These are phyloP conservation scores for Puma concolor DNA, from an alignment of 2,113 vertebrate species.

Conservation along the genomic window DNA sequence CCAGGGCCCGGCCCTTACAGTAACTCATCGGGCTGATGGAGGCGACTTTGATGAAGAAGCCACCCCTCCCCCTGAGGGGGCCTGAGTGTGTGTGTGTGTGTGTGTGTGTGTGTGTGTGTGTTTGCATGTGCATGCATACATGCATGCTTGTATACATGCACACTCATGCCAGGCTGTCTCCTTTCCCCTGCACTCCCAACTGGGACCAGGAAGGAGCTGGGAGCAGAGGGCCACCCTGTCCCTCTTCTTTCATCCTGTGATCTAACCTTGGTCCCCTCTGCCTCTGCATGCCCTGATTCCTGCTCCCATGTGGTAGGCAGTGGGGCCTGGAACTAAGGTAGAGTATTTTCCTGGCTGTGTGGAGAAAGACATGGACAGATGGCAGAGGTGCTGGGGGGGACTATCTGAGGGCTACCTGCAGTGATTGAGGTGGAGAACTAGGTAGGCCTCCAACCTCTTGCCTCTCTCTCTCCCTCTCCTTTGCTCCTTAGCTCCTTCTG, in stretches of 20 bases:
- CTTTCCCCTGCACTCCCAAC: not conserved
- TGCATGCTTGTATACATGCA: not conserved
- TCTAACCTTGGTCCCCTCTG: not conserved
- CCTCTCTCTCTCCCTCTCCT: not conserved
- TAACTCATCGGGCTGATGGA: slow-evolving; percentile 84
- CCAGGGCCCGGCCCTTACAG: slow-evolving; percentile 82
- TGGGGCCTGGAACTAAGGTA: not conserved
- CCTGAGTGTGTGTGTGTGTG: not conserved
- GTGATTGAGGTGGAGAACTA: not conserved
- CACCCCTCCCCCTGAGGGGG: slow-evolving; percentile 67
- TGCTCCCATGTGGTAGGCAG: slow-evolving; percentile 25
- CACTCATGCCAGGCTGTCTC: not conserved
- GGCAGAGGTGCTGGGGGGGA: slow-evolving; percentile 10
- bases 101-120: not conserved
- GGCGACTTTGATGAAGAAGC: slow-evolving; percentile 82
- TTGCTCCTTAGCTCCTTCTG: not conserved
- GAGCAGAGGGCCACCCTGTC: not conserved
- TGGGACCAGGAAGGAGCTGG: slow-evolving; percentile 5
- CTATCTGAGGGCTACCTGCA: not conserved
- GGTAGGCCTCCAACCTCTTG: not conserved
- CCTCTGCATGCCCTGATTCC: not conserved
- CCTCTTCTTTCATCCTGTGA: not conserved
- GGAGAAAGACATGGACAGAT: slow-evolving; percentile 37
- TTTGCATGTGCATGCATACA: not conserved
- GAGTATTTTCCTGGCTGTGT: slow-evolving; percentile 23